Percentiles rank a stretch among this genome's conserved stretches.
Conservation (phyloP, 2,888 invertebrate genomes). For the Pyrochroa serraticornis region DNA sequence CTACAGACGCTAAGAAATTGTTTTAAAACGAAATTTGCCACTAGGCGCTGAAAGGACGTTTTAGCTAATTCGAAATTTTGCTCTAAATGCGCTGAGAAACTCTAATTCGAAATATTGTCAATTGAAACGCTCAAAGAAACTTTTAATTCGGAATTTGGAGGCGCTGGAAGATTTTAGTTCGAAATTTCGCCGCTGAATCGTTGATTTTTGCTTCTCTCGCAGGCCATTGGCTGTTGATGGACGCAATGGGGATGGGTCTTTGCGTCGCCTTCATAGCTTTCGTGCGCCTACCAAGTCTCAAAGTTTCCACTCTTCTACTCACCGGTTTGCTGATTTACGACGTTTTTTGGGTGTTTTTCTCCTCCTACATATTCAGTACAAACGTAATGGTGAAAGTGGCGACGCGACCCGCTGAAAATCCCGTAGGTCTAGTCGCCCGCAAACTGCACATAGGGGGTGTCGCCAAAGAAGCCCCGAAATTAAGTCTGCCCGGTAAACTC, state of each 20-base stretch:
- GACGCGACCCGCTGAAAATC: constrained; percentile 87
- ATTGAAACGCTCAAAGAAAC: too few species aligned
- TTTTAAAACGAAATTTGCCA: too few species aligned
- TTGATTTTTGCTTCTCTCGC: not conserved
- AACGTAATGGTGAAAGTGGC: constrained; percentile 98
- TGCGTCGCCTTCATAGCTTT: constrained; percentile 98
- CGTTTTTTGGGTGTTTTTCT: constrained; percentile 99
- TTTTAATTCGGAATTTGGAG: too few species aligned
- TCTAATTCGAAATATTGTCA: too few species aligned
- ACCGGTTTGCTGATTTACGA: constrained; percentile 94
- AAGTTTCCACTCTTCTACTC: constrained; percentile 91
- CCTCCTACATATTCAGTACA: constrained; percentile 96
- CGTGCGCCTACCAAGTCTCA: constrained; percentile 92
- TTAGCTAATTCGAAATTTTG: too few species aligned
- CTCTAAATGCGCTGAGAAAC: too few species aligned
- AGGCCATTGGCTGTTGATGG: constrained; percentile 97
- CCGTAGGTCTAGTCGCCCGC: constrained; percentile 91
- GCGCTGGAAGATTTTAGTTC: too few species aligned
- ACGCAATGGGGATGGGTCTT: constrained; percentile 98
- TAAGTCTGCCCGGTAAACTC: constrained; percentile 94
- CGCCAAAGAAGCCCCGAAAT: constrained; percentile 90
- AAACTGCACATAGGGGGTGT: constrained; percentile 88
- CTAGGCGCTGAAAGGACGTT: too few species aligned
- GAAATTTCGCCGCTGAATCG: not conserved
- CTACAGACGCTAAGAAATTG: too few species aligned